Evolutionary conservation across 2,797 vertebrate genomes (phyloP).

Genomic region (Thalassophryne amazonica): DNA sequence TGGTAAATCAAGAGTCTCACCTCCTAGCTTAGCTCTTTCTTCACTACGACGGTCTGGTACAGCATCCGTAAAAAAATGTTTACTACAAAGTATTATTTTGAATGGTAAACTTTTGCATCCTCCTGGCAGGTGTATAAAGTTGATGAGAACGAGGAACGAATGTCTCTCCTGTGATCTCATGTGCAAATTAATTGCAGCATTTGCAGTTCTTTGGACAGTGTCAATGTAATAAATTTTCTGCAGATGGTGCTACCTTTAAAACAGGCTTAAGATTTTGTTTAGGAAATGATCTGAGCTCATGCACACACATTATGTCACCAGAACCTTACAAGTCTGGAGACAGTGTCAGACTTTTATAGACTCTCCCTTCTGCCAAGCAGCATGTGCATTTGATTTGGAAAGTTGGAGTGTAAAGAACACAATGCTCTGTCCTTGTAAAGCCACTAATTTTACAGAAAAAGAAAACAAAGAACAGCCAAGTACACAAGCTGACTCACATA

Average conservation of each 20-base stretch:
- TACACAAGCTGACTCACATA: conserved; percentile 2
- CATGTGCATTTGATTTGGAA: conserved; percentile 33
- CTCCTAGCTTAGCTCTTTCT: too few species aligned
- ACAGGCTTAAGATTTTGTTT: background rate
- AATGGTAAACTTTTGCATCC: too few species aligned
- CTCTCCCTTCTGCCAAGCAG: background rate
- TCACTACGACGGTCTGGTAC: too few species aligned
- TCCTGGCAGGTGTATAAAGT: too few species aligned
- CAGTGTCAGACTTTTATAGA: background rate
- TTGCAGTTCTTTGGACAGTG: background rate
- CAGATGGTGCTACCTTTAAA: background rate
- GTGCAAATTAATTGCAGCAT: too few species aligned
- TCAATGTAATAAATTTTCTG: conserved; percentile 1
- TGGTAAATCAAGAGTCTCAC: too few species aligned
- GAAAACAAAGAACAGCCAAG: background rate
- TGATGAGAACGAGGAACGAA: too few species aligned
- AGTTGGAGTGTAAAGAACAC: conserved; percentile 11
- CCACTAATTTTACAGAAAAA: conserved; percentile 3
- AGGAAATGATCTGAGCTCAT: background rate
- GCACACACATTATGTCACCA: background rate
- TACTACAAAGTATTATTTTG: too few species aligned
- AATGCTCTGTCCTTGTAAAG: conserved; percentile 10
- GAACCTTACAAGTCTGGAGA: conserved; percentile 1
- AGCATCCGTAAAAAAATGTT: too few species aligned
- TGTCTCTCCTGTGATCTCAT: too few species aligned